Conservation (phyloP, 1,140 invertebrate species). For the Procambarus virginalis region DNA sequence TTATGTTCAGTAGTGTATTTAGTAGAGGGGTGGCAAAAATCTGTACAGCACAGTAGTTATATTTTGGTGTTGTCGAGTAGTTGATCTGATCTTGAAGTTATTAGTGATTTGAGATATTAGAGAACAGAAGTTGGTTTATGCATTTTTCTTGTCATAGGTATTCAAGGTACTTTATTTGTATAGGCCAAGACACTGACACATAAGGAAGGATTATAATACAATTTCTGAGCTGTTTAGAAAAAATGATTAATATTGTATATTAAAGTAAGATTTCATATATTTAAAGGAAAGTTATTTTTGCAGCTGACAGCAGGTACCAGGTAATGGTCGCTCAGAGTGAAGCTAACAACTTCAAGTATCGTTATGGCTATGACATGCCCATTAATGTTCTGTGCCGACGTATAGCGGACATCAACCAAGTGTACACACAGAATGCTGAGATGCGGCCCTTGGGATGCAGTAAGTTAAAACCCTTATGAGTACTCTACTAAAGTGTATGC, state of each 20-base stretch:
- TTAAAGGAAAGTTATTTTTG: conserved; percentile 70
- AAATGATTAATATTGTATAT: not conserved
- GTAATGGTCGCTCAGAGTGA: conserved; percentile 98
- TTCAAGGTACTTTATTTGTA: no score
- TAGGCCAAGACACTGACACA: no score
- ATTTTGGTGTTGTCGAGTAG: no score
- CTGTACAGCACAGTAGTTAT: no score
- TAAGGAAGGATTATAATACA: no score
- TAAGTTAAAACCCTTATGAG: conserved; percentile 73
- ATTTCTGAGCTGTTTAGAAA: no score
- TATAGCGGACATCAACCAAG: conserved; percentile 98
- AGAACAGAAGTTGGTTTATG: no score
- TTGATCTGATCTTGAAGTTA: no score
- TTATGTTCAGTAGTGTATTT: no score
- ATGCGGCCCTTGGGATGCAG: conserved; percentile 99
- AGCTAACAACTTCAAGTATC: conserved; percentile 98
- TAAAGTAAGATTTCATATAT: not conserved
- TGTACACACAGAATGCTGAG: conserved; percentile 99
- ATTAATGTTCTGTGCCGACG: conserved; percentile 94
- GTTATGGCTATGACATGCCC: conserved; percentile 96
- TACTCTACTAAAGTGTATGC: not conserved
- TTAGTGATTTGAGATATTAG: no score
- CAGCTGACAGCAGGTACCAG: conserved; percentile 96
- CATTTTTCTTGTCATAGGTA: no score
- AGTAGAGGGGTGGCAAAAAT: no score